phyloP scores from a whole-genome alignment of 2,888 invertebrate genomes.

The Nephrotoma appendiculata region DNA sequence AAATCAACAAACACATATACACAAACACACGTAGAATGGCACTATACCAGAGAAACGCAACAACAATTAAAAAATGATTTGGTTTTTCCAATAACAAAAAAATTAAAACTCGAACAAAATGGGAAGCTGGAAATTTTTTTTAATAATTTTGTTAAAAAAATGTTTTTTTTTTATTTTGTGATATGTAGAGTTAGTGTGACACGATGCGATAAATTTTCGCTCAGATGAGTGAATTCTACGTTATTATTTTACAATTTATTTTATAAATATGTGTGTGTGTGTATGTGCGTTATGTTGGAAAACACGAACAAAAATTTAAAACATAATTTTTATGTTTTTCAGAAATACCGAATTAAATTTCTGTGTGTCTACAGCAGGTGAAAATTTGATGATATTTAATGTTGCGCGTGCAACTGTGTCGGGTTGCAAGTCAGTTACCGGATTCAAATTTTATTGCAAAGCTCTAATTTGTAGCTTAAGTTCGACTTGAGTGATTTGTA shows the following conservation, averaged over 20 bases:
- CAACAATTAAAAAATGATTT: background rate
- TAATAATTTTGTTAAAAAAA: background rate
- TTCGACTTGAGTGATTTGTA: no score
- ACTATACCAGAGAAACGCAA: background rate
- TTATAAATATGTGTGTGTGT: background rate
- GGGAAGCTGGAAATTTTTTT: background rate
- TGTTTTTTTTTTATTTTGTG: background rate
- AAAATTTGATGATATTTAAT: background rate
- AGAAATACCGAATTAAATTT: background rate
- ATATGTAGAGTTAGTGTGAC: background rate
- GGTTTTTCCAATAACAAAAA: background rate
- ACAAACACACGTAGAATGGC: background rate
- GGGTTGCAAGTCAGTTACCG: no score
- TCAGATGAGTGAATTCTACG: background rate
- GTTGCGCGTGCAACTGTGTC: no score
- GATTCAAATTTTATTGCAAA: no score
- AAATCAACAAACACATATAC: background rate
- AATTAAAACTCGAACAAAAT: background rate
- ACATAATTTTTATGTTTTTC: background rate
- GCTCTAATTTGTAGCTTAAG: no score
- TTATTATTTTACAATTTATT: background rate
- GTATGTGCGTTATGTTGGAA: background rate
- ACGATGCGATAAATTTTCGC: slow-evolving; percentile 3
- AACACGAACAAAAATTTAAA: background rate
- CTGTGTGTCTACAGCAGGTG: background rate